Evolutionary conservation across 2,113 vertebrate species (phyloP), one percentile per base, ranked within the genome.

Genomic region (Sinocyclocheilus anophthalmus): DNA sequence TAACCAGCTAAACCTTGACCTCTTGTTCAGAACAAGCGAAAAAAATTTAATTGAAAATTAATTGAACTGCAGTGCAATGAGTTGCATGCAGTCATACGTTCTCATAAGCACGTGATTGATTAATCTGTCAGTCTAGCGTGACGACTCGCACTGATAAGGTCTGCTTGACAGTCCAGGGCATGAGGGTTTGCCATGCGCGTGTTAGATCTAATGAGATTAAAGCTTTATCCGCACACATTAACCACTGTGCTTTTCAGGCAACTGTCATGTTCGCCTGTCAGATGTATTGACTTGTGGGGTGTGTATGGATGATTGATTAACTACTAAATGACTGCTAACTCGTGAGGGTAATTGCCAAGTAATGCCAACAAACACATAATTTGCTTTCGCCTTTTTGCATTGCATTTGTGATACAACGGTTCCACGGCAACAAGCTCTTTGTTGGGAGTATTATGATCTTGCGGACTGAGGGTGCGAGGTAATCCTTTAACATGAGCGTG

Each of bases 261-360:
- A 57, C 48, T 53, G 45, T 70, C 82, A 84, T 84, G 50, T 84
- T 73, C 50, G 22, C 50, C 33, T 73, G 69, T 75, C 82, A 30
- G 65, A 84, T 73, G 22, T 42, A 84, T 84, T 84, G 82, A 75
- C 33, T 57, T 39, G 50, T 7, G 2, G 82, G 30, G 11, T 73
- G 69, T 73, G 50, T 75, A 73, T 73, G 69, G 50, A 84, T 73
- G 82, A 84, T 84, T 84, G 82, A 84, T 84, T 84, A 84, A 84
- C 69, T 69, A 84, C 82, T 73, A 84, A 84, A 73, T 84, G 82
- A 73, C 82, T 72, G 82, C 53, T 84, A 84, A 84, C 69, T 55
- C 33, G 10, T 84, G 22, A 73, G 69, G 69, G 50, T 84, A 75
- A 73, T 84, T 84, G 53, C 82, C 69, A 84, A 59, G 30, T 75